Evolutionary conservation across 2,113 vertebrate genomes (phyloP).

Genomic region (Onychorhynchus coronatus): DNA sequence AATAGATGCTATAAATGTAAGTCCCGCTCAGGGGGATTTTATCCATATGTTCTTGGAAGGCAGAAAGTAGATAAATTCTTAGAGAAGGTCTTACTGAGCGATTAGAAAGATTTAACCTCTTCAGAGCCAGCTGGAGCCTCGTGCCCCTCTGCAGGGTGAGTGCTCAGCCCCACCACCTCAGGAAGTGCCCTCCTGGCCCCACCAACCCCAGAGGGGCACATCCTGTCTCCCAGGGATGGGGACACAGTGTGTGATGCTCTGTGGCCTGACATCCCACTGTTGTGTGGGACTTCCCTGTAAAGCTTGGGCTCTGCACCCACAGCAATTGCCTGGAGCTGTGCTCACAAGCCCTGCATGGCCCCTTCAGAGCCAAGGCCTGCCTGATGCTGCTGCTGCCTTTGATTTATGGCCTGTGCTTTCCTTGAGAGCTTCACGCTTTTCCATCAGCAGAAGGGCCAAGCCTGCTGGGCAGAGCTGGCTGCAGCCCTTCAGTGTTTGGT

Average conservation of each 20-base stretch:
- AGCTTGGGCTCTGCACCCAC: background rate
- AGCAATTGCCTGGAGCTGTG: background rate
- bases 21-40: conserved; percentile 63
- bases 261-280: background rate
- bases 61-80: conserved; percentile 65
- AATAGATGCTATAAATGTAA: conserved; percentile 68
- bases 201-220: background rate
- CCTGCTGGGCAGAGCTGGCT: background rate
- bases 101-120: conserved; percentile 65
- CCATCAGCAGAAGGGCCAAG: background rate
- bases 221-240: background rate
- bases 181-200: background rate
- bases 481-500: background rate
- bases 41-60: conserved; percentile 69
- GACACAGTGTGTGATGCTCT: accelerated
- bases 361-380: background rate
- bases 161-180: background rate
- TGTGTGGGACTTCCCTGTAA: background rate
- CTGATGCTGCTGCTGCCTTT: background rate
- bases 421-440: background rate
- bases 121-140: background rate
- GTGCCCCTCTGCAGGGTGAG: background rate
- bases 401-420: background rate
- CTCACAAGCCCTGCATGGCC: accelerated
- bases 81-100: conserved; percentile 41